Percentiles rank a stretch among this genome's conserved stretches.
phyloP scores from a whole-genome alignment of 2,113 vertebrate genomes.

The Lepisosteus oculatus region DNA sequence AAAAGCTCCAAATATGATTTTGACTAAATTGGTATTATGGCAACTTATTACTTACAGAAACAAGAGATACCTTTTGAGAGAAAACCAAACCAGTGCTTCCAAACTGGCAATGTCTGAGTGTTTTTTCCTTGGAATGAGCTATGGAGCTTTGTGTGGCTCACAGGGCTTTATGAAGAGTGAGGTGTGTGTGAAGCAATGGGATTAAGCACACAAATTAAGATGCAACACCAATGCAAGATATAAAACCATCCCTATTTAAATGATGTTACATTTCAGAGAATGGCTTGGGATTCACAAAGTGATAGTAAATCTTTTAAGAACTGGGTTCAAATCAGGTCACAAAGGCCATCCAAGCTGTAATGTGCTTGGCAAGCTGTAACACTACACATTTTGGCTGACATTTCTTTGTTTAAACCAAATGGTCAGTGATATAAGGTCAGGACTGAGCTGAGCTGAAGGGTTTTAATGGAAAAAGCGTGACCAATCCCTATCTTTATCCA shows the following conservation, averaged over 20 bases:
- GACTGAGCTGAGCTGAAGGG: constrained; percentile 16
- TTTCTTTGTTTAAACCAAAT: background rate
- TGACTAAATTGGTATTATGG: too few species aligned
- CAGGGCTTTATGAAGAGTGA: too few species aligned
- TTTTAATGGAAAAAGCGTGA: constrained; percentile 29
- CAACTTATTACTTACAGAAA: too few species aligned
- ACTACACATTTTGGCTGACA: too few species aligned
- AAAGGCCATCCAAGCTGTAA: background rate
- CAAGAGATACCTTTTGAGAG: too few species aligned
- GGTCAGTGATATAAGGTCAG: constrained; percentile 20
- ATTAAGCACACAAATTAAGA: background rate
- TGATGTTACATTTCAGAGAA: background rate
- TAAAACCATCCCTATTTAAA: too few species aligned
- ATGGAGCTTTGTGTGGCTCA: too few species aligned
- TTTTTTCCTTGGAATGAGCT: too few species aligned
- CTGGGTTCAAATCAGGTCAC: background rate
- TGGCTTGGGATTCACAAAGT: constrained; percentile 10
- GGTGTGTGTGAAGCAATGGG: too few species aligned
- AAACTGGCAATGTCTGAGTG: too few species aligned
- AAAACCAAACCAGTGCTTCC: too few species aligned
- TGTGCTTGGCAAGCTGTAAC: background rate
- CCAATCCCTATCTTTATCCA: constrained; percentile 15
- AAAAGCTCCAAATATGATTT: too few species aligned
- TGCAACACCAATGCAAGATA: background rate
- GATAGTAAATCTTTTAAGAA: constrained; percentile 16